Evolutionary conservation across 2,797 vertebrate species (phyloP).

Genomic region (Aphelocoma californica): DNA sequence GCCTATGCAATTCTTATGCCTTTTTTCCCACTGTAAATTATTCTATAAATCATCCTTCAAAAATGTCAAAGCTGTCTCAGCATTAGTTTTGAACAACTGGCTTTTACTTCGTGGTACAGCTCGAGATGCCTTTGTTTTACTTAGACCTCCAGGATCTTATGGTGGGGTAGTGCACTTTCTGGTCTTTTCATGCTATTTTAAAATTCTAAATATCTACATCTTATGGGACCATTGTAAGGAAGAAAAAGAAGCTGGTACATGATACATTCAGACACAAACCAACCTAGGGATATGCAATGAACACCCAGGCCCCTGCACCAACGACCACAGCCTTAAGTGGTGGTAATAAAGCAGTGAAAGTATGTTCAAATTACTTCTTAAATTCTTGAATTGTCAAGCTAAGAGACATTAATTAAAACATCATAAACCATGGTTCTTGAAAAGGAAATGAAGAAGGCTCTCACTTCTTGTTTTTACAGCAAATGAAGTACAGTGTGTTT

Average conservation of each 20-base stretch:
- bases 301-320: neutral
- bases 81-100: neutral
- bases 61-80: neutral
- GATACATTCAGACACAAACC: neutral
- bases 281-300: neutral
- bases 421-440: neutral
- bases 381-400: neutral
- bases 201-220: neutral
- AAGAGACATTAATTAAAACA: slow-evolving; percentile 14
- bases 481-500: neutral
- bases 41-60: neutral
- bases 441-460: neutral
- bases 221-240: neutral
- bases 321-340: neutral
- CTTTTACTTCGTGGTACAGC: neutral
- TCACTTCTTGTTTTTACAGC: slow-evolving; percentile 2
- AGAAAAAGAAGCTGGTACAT: neutral
- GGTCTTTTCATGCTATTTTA: neutral
- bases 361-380: neutral
- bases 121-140: neutral
- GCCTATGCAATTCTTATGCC: neutral
- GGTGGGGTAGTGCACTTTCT: neutral
- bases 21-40: neutral
- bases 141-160: neutral
- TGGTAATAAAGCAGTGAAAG: neutral